Evolutionary conservation across 2,797 vertebrate species (phyloP).

Genomic region (Sparus aurata): DNA sequence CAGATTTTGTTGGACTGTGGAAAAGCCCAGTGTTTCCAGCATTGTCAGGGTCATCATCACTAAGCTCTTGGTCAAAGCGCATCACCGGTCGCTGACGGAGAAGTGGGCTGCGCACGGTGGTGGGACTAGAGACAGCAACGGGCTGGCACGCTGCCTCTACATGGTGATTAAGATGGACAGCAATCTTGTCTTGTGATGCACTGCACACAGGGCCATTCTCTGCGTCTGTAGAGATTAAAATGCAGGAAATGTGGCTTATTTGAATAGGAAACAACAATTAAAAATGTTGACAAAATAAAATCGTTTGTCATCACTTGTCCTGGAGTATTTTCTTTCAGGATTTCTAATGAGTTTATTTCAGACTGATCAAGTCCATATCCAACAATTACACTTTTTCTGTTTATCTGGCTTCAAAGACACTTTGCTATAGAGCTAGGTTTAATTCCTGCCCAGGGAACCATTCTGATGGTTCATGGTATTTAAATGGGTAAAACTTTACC

Average conservation of each 20-base stretch:
- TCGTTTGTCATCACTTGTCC: neutral
- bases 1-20: constrained; percentile 27
- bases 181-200: constrained; percentile 46
- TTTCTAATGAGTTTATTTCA: neutral
- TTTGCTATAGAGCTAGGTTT: neutral
- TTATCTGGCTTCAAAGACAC: neutral
- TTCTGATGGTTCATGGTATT: neutral
- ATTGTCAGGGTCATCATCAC: constrained; percentile 65
- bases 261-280: neutral
- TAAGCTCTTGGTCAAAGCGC: constrained; percentile 86
- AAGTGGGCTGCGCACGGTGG: constrained; percentile 89
- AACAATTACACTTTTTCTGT: neutral
- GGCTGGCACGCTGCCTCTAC: constrained; percentile 78
- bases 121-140: constrained; percentile 84
- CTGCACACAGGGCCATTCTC: constrained; percentile 3
- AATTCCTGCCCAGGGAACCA: neutral
- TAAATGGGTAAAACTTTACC: constrained; percentile 51
- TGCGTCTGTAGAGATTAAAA: constrained; percentile 29
- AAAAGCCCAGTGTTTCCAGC: neutral
- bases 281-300: neutral
- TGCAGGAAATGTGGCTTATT: neutral
- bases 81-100: constrained; percentile 89
- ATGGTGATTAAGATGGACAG: constrained; percentile 66
- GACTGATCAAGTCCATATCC: neutral
- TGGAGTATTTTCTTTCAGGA: too few species aligned